phyloP scores from a whole-genome alignment of 2,888 invertebrate species.

The Arenicola marina region DNA sequence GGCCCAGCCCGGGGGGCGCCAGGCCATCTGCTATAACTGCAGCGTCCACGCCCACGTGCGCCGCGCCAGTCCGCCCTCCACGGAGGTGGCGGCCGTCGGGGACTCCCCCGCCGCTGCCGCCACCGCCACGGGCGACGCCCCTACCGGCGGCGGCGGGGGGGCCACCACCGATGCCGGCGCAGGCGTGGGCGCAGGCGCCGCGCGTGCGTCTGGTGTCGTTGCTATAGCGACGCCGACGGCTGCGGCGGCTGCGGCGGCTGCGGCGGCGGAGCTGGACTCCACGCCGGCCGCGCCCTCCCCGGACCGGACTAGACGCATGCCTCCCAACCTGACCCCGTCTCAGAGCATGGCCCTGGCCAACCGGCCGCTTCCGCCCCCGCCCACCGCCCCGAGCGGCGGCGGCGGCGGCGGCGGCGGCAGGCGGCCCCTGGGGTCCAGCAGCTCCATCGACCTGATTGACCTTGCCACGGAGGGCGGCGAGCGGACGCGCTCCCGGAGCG shows the following conservation, averaged over 20 bases:
- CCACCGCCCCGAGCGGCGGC: no score
- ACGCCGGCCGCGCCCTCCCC: not conserved
- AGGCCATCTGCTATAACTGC: not conserved
- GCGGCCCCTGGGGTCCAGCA: not conserved
- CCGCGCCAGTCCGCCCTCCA: not conserved
- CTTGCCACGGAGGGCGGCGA: constrained; percentile 4
- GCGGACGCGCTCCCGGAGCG: not conserved
- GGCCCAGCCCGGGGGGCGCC: not conserved
- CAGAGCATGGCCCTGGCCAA: not conserved
- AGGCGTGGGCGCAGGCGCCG: not conserved
- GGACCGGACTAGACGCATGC: no score
- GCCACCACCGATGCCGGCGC: not conserved
- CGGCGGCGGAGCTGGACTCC: not conserved
- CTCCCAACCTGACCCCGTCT: no score
- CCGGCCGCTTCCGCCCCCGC: no score
- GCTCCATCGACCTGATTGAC: not conserved
- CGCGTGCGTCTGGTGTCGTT: no score
- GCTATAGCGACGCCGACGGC: not conserved
- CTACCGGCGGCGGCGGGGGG: not conserved
- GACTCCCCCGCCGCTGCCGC: no score
- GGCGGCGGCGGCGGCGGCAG: no score
- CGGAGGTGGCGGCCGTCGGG: not conserved
- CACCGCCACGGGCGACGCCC: not conserved
- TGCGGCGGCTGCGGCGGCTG: not conserved
- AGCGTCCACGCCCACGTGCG: not conserved